These are phyloP conservation scores for Atta texana DNA, from an alignment of 1,140 invertebrate species.

Conservation along the genomic window DNA sequence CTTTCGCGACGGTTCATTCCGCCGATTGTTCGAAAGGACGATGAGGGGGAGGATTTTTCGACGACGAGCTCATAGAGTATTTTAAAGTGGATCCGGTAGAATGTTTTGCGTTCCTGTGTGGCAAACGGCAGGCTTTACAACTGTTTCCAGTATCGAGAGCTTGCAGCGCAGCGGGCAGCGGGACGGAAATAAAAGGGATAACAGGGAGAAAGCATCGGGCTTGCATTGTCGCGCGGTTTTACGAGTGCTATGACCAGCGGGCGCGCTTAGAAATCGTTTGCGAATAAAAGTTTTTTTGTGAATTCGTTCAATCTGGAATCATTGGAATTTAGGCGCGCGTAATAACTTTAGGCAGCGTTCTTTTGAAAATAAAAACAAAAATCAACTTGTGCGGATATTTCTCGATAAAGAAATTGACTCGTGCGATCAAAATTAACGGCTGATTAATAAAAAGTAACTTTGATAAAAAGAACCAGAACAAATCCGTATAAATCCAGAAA, in stretches of 20 bases:
- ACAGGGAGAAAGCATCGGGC: conserved; percentile 39
- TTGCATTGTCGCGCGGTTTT: conserved; percentile 54
- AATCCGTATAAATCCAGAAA: too few relatives aligned
- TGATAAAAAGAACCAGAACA: too few relatives aligned
- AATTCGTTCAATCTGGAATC: conserved; percentile 28
- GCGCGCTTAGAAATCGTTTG: conserved; percentile 35
- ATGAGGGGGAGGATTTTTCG: not conserved
- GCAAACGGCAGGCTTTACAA: conserved; percentile 62
- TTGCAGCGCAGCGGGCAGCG: not conserved
- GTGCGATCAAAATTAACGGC: not conserved
- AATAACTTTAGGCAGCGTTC: not conserved
- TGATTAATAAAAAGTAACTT: too few relatives aligned
- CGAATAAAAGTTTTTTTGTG: conserved; percentile 52
- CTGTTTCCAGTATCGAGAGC: conserved; percentile 57
- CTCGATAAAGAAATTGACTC: not conserved
- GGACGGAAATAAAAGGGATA: conserved; percentile 36
- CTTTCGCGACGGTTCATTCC: conserved; percentile 36
- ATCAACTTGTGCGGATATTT: not conserved
- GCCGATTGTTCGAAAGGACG: conserved; percentile 44
- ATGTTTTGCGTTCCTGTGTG: conserved; percentile 44
- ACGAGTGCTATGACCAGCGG: conserved; percentile 35
- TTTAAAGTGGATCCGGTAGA: conserved; percentile 62
- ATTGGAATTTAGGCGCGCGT: not conserved
- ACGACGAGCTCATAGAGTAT: conserved; percentile 42
- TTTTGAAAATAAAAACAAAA: not conserved